A percentile compares a stretch with the other conserved stretches of the same genome.
These are phyloP conservation scores for Pseudococcus longispinus DNA, from an alignment of 2,888 invertebrate species.

Conservation along the genomic window DNA sequence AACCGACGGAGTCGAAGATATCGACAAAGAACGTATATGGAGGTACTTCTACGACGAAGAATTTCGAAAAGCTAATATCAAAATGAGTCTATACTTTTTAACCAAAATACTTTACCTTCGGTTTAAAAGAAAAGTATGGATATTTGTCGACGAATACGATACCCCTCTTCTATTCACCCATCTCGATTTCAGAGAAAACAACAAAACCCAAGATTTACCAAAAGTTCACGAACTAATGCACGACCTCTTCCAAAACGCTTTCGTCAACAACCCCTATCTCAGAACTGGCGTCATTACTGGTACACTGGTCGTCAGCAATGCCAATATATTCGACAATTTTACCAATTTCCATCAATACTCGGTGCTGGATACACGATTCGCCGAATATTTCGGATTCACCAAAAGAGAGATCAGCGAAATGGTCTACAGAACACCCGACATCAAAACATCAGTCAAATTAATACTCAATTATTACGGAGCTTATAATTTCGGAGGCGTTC, in stretches of 20 bases:
- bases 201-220: not conserved
- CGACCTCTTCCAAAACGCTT: not conserved
- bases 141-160: not conserved
- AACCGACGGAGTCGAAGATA: not conserved
- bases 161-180: not conserved
- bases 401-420: not conserved
- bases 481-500: not conserved
- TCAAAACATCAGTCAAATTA: not conserved
- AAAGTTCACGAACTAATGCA: not conserved
- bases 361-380: not conserved
- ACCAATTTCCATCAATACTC: not conserved
- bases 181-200: not conserved
- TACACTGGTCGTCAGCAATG: not conserved
- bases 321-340: not conserved
- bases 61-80: not conserved
- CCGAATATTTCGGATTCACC: not conserved
- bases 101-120: not conserved
- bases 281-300: not conserved
- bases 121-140: not conserved
- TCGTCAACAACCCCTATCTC: not conserved
- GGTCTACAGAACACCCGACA: not conserved
- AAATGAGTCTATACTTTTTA: not conserved
- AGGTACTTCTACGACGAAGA: conserved; percentile 7
- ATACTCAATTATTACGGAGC: not conserved
- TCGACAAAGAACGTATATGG: not conserved